Conservation (phyloP, 2,797 vertebrate genomes). For the Siniperca obscura region DNA sequence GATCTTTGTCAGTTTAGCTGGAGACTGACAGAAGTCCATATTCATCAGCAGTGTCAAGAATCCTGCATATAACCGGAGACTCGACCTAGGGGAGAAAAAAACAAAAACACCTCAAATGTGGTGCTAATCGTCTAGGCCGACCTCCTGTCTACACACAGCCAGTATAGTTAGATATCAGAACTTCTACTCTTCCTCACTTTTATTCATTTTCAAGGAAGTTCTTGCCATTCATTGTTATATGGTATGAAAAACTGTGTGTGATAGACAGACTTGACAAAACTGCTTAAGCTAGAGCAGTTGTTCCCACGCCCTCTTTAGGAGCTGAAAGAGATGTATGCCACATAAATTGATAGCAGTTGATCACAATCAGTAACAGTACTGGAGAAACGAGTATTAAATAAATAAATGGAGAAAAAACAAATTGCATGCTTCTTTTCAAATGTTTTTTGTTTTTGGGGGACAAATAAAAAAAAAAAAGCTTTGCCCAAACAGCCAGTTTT, state of each 20-base stretch:
- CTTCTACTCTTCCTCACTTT: background rate
- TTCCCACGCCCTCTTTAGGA: background rate
- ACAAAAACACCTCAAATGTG: background rate
- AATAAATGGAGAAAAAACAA: background rate
- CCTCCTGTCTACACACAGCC: background rate
- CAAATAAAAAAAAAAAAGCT: background rate
- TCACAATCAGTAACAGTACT: background rate
- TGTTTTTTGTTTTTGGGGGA: background rate
- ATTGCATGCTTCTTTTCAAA: background rate
- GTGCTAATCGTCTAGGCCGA: background rate
- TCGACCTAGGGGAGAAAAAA: slow-evolving; percentile 87
- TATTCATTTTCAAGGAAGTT: background rate
- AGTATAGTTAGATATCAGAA: background rate
- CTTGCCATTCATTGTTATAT: background rate
- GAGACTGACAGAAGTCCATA: slow-evolving; percentile 94
- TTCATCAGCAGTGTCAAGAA: slow-evolving; percentile 97
- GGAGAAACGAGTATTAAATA: background rate
- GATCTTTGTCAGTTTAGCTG: slow-evolving; percentile 79
- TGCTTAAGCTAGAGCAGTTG: background rate
- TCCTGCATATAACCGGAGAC: slow-evolving; percentile 97
- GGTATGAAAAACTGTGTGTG: background rate
- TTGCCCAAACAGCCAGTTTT: background rate
- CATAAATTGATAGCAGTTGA: background rate
- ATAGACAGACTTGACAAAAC: background rate
- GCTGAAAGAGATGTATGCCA: background rate